Evolutionary conservation across 1,140 invertebrate species (phyloP), one percentile per base, ranked within the genome.

Genomic region (Temnothorax curvispinosus): DNA sequence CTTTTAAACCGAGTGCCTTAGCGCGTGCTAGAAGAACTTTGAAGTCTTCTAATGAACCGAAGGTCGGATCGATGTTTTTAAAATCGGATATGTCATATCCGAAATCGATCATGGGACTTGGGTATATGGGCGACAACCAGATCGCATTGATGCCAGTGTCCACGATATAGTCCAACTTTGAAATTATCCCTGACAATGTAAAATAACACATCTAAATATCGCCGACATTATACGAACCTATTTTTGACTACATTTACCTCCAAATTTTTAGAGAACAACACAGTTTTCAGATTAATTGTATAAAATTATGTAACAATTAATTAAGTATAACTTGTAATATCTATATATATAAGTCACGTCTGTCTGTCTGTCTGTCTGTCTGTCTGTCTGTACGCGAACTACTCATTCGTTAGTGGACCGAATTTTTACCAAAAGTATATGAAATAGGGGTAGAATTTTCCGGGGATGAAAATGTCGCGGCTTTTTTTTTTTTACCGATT

Each of bases 81-180:
- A 96, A 97, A 89, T 97, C 95, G 2, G 96, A 94, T 50, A 96
- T 93, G 69, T 96, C 96, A 84, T 95, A 97, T 2, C 97, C 97
- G 85, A 96, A 96, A 89, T 97, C 97, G 58, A 96, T 94, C 93
- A 95, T 95, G 0, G 97, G 96, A 50, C 96, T 97, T 44, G 96
- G 94, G 87, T 96, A 97, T 62, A 97, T 96, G 1, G 97, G 97
- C 27, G 96, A 96, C 2, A 97, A 77, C 95, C 96, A 96, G 3
- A 97, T 93, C 0, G 96, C 93, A 11, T 95, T 94, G 21, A 96
- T 92, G 8, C 95, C 95, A 8, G 95, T 72, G 60, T 93, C 82
- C 7, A 87, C 52, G 11, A 96, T 81, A 90, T 96, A 94, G 6
- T 90, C 89, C 32, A 96, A 71, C 89, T 95, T 95, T 11, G 60